Percentiles rank a stretch among this genome's conserved stretches.
These are phyloP conservation scores for Chromoteleia sp. DNA, from an alignment of 2,888 invertebrate species.

Conservation along the genomic window DNA sequence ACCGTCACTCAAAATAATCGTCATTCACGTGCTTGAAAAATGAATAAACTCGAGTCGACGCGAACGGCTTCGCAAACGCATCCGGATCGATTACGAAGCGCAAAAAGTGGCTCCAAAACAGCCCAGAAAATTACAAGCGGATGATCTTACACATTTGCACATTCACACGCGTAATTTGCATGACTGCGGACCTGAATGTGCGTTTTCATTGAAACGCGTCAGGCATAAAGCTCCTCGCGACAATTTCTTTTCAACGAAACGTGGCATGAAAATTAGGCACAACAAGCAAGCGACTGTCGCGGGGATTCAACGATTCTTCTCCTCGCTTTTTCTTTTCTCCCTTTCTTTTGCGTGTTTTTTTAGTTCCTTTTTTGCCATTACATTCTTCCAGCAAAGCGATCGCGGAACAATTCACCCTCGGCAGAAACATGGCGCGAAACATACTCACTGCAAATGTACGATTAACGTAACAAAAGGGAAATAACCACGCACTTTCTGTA, in stretches of 20 bases:
- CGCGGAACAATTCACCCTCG: constrained; percentile 56
- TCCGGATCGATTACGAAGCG: constrained; percentile 29
- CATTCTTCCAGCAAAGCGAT: constrained; percentile 44
- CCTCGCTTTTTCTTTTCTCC: constrained; percentile 32
- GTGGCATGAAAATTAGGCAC: constrained; percentile 71
- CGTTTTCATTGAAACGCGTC: constrained; percentile 46
- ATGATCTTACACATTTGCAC: constrained; percentile 44
- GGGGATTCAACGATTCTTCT: constrained; percentile 53
- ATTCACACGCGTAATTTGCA: constrained; percentile 35
- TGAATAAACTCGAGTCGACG: constrained; percentile 25
- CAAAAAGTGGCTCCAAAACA: constrained; percentile 45
- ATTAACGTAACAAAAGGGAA: constrained; percentile 67
- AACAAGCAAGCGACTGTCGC: constrained; percentile 68
- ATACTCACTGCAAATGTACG: constrained; percentile 52
- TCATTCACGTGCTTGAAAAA: constrained; percentile 26
- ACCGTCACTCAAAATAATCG: constrained; percentile 34
- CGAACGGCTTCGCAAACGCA: neutral
- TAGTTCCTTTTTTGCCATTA: constrained; percentile 44
- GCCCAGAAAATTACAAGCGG: constrained; percentile 41
- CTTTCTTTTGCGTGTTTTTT: constrained; percentile 12
- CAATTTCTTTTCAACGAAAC: constrained; percentile 64
- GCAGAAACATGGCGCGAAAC: constrained; percentile 49
- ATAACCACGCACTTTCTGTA: constrained; percentile 35
- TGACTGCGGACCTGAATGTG: constrained; percentile 6
- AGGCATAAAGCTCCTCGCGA: constrained; percentile 46